A percentile compares a stretch with the other conserved stretches of the same genome.
phyloP scores from a whole-genome alignment of 2,113 vertebrate genomes.

The Heterotis niloticus region DNA sequence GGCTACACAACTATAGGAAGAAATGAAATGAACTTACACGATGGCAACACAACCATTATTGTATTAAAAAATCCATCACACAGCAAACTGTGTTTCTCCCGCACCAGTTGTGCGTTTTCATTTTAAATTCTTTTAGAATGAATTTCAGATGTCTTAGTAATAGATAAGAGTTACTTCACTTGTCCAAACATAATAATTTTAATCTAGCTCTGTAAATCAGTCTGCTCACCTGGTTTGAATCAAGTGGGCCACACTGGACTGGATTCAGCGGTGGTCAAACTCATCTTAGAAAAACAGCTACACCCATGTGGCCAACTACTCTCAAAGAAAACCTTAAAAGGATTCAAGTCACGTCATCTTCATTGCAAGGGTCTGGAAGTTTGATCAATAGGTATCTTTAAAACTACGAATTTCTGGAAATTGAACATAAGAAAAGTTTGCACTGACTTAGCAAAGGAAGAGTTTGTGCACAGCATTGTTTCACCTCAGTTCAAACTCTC shows the following conservation, averaged over 20 bases:
- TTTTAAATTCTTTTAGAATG: not conserved
- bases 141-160: not conserved
- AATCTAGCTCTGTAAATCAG: constrained; percentile 16
- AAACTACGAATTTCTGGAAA: constrained; percentile 22
- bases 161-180: constrained; percentile 9
- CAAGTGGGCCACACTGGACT: constrained; percentile 46
- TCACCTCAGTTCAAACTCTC: constrained; percentile 4
- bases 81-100: no score
- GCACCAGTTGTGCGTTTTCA: no score
- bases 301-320: constrained; percentile 16
- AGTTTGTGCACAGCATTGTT: constrained; percentile 27
- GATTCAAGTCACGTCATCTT: constrained; percentile 30
- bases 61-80: no score
- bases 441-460: not conserved
- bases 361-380: constrained; percentile 25
- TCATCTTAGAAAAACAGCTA: constrained; percentile 44
- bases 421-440: constrained; percentile 25
- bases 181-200: constrained; percentile 40
- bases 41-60: no score
- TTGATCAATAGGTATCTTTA: constrained; percentile 46
- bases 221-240: constrained; percentile 45
- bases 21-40: no score
- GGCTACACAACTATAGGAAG: no score
- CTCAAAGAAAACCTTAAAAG: not conserved
- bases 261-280: constrained; percentile 50